Evolutionary conservation across 2,113 vertebrate genomes (phyloP), one percentile per base, ranked within the genome.

Genomic region (Motacilla alba): DNA sequence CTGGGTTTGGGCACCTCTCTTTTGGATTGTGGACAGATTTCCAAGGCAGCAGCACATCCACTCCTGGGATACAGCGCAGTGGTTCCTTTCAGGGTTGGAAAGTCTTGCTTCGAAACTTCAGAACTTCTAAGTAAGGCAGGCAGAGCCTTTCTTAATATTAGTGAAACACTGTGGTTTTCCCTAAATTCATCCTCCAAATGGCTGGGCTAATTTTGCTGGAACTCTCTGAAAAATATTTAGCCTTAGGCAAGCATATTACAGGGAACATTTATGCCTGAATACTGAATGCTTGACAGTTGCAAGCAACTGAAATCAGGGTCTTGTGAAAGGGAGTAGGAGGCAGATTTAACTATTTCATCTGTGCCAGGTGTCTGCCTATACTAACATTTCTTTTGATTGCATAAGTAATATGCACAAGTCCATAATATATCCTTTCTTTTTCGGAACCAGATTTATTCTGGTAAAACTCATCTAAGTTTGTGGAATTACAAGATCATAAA

Each of bases 401-500:
- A 43, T 23, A 66, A 83, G 37, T 68, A 78, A n/a, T 46, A 41
- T 30, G 44, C 56, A 28, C 62, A 82, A 87, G 44, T 84, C 85
- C 30, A 14, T 69, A 55, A 87, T 47, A 66, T 19, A 73, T 43
- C 49, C 66, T 94, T 75, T 94, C 62, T 78, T 67, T 87, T 84
- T 58, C 84, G 77, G 50, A 81, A 60, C 16, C 46, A 73, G 49
- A 41, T 87, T 89, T 87, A 50, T 82, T 89, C 66, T 93, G 62
- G 81, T 66, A 89, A 84, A 91, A 69, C 69, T 93, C 77, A 50
- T 89, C 89, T 44, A 83, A 84, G 37, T 69, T 83, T 81, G 3
- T 84, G 44, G 66, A 87, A 78, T 89, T 87, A 95, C 89, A 92
- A 89, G 83, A 22, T 43, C 49, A 58, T 85, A 91, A 96, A 93